Evolutionary conservation across 2,113 vertebrate species (phyloP).

Genomic region (Lepus americanus): DNA sequence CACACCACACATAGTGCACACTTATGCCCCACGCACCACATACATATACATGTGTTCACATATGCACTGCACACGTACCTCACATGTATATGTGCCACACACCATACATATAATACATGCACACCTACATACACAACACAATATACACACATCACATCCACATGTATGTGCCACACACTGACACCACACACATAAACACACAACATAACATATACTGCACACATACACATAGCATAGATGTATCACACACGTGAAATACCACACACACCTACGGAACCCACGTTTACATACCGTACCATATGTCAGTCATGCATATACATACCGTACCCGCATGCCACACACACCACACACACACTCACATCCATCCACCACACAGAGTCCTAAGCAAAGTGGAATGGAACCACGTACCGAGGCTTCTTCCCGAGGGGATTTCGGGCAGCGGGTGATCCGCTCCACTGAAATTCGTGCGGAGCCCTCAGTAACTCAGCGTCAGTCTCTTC

Average conservation of each 20-base stretch:
- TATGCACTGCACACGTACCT: neutral
- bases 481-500: neutral
- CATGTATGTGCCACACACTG: neutral
- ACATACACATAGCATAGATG: neutral
- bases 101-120: neutral
- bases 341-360: neutral
- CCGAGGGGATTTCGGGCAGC: fast-evolving
- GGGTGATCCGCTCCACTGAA: fast-evolving
- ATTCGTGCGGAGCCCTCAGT: neutral
- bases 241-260: neutral
- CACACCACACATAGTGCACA: neutral
- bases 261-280: neutral
- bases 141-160: neutral
- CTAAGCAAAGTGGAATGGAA: neutral
- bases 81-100: neutral
- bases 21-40: neutral
- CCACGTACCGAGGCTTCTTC: neutral
- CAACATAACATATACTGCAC: neutral
- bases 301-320: neutral
- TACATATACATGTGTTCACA: neutral
- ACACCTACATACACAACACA: too few relatives aligned
- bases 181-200: neutral
- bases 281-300: neutral
- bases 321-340: neutral
- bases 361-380: neutral